Evolutionary conservation across 2,113 vertebrate species (phyloP).

Genomic region (Cepphus grylle): DNA sequence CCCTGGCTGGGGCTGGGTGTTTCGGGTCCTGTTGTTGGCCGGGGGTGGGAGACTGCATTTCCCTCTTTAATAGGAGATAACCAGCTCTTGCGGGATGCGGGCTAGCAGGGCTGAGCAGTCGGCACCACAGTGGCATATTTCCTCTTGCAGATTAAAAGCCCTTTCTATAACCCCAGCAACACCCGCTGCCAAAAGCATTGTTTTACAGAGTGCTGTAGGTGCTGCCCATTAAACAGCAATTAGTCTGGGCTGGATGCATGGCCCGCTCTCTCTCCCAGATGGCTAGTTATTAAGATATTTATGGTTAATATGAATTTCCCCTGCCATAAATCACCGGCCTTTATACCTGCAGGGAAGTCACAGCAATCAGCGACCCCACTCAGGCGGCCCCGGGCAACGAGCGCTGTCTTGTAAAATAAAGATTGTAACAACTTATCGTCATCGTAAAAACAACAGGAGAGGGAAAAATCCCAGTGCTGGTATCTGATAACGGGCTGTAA

Average conservation of each 20-base stretch:
- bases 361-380: constrained; percentile 14
- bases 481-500: constrained; percentile 21
- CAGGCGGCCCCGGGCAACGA: not conserved
- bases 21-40: rapidly evolving
- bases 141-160: constrained; percentile 13
- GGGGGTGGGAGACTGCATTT: not conserved
- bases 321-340: constrained; percentile 24
- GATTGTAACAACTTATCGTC: constrained; percentile 25
- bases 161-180: constrained; percentile 14
- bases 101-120: not conserved
- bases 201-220: not conserved
- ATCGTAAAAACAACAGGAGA: constrained; percentile 51
- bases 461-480: constrained; percentile 33
- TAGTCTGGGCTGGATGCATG: not conserved
- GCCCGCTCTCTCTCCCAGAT: not conserved
- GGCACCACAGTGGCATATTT: not conserved
- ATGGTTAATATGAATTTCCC: constrained; percentile 62
- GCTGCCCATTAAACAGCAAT: constrained; percentile 52
- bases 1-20: not conserved
- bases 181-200: not conserved
- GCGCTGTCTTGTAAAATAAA: constrained; percentile 31
- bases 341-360: constrained; percentile 59
- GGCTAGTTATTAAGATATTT: constrained; percentile 62
- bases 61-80: not conserved
- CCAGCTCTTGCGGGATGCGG: not conserved